Conservation (phyloP, 2,113 vertebrate genomes). For the Neogobius melanostomus region DNA sequence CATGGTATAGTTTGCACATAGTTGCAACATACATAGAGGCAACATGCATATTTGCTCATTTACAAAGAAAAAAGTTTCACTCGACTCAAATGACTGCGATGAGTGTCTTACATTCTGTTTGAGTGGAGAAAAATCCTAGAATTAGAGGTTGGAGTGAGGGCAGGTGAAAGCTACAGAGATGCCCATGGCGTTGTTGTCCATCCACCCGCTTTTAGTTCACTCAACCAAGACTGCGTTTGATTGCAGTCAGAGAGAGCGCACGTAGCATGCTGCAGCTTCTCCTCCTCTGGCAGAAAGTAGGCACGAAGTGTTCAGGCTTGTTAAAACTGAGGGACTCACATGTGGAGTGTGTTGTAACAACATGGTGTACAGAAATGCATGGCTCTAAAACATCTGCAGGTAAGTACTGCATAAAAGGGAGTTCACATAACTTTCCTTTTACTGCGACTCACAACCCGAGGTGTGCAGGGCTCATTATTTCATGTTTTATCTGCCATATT, state of each 20-base stretch:
- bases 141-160: not conserved
- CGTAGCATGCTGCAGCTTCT: constrained; percentile 8
- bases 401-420: not conserved
- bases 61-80: no score
- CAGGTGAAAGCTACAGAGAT: constrained; percentile 2
- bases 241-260: constrained; percentile 35
- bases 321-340: not conserved
- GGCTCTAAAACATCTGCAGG: not conserved
- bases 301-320: constrained; percentile 13
- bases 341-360: not conserved
- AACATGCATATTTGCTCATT: no score
- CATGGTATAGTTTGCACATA: no score
- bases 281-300: not conserved
- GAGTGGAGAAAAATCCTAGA: not conserved
- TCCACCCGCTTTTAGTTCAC: constrained; percentile 54
- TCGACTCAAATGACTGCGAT: no score
- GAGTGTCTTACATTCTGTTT: no score
- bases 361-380: not conserved
- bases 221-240: constrained; percentile 56
- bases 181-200: constrained; percentile 45
- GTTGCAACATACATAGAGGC: no score
- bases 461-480: not conserved
- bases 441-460: not conserved
- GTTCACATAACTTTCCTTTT: not conserved
- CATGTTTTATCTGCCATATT: not conserved